Percentiles rank a stretch among this genome's conserved stretches.
These are phyloP conservation scores for Heteromormyrus szaboi DNA, from an alignment of 2,797 vertebrate species.

Conservation along the genomic window DNA sequence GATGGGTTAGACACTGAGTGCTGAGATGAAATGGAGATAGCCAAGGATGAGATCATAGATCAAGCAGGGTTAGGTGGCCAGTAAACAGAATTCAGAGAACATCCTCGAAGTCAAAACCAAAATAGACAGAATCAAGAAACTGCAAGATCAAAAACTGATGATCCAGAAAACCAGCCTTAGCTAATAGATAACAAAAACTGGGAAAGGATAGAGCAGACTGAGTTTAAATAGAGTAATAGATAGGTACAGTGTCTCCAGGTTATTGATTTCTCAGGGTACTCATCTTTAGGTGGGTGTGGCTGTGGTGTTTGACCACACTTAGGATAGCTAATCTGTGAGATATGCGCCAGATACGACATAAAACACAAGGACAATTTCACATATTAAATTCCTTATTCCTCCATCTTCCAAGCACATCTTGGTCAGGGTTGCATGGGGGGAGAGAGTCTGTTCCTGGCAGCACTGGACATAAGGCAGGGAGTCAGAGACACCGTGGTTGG, in stretches of 20 bases:
- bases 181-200: background rate
- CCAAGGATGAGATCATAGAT: background rate
- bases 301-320: background rate
- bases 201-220: background rate
- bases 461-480: background rate
- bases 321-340: background rate
- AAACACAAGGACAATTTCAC: background rate
- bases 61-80: background rate
- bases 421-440: background rate
- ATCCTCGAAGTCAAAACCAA: background rate
- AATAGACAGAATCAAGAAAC: background rate
- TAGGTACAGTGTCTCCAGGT: background rate
- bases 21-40: background rate
- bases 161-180: background rate
- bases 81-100: background rate
- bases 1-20: background rate
- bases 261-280: background rate
- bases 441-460: background rate
- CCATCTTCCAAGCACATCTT: background rate
- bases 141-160: background rate
- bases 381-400: background rate
- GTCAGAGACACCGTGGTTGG: background rate
- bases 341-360: background rate
- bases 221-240: background rate
- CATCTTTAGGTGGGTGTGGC: background rate